Conservation (phyloP, 2,113 vertebrate genomes). For the Chrysemys picta region DNA sequence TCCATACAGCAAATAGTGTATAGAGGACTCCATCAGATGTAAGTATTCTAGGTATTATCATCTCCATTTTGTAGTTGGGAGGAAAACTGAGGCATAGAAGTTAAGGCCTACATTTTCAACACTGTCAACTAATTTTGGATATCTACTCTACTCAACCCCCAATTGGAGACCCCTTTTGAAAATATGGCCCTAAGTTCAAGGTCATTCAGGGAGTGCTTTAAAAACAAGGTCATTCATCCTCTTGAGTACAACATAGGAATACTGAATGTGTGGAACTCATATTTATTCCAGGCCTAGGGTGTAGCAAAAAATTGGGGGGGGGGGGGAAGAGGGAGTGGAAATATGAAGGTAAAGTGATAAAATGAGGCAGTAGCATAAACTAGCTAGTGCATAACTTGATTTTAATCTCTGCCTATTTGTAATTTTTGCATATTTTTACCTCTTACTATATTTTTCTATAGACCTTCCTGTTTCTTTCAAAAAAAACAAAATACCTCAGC, state of each 20-base stretch:
- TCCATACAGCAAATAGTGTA: neutral
- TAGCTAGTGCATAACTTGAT: neutral
- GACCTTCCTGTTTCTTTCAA: neutral
- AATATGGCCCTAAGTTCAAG: neutral
- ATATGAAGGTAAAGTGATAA: neutral
- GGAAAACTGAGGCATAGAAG: neutral
- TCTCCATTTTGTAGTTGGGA: neutral
- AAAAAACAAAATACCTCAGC: neutral
- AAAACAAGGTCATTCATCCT: neutral
- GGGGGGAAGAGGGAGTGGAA: neutral
- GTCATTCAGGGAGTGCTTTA: neutral
- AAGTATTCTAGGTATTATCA: rapidly evolving
- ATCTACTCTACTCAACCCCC: neutral
- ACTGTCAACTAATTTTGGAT: neutral
- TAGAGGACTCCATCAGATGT: neutral
- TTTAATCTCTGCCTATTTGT: neutral
- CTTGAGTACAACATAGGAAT: neutral
- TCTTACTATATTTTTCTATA: neutral
- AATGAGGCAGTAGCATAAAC: neutral
- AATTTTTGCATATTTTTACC: neutral
- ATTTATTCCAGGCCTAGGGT: neutral
- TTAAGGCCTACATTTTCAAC: neutral
- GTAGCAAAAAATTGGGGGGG: neutral
- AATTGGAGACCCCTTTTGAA: rapidly evolving
- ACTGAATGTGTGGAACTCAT: neutral